Evolutionary conservation across 2,113 vertebrate species (phyloP), one percentile per base, ranked within the genome.

Genomic region (Tonatia bakeri): DNA sequence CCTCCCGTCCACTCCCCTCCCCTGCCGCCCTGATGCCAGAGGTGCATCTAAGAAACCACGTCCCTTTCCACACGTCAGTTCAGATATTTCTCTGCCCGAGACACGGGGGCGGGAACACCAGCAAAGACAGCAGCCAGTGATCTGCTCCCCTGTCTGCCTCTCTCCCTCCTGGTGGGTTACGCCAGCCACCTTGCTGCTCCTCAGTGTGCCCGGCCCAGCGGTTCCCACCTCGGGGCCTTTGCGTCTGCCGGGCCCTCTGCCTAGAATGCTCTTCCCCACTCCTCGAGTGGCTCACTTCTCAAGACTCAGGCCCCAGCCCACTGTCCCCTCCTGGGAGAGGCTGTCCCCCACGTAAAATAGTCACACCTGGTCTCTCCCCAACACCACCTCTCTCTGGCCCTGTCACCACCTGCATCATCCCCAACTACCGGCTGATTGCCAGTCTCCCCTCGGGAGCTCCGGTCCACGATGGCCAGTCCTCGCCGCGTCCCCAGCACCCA

Each of bases 401-500:
- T 16, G 0, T 40, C 38, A 2, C 19, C 17, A 5, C 75, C 43
- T 28, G 70, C 31, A 33, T 36, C 33, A 1, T 4, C 2, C 47
- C 45, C 22, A 26, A 9, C n/a, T 47, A 2, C 83, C 38, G 5
- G 3, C 4, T 5, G 20, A 17, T 47, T 4, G 13, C 33, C 22
- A 20, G 65, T 56, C 36, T 20, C 13, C 9, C 16, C 72, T 36
- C 7, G 1, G 64, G 50, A 79, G 31, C 31, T 9, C 0, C 0
- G n/a, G 26, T 24, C 50, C 13, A 7, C 22, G 40, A 24, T 7
- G 3, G 1, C 12, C 4, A 0, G 26, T 20, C 5, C 3, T 8
- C 0, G 3, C 43, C 1, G 0, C 22, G 1, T 40, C 52, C 56
- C 47, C n/a, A 43, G 15, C 15, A 0, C 65, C 38, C 15, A 0